Evolutionary conservation across 2,113 vertebrate genomes (phyloP).

Genomic region (Miniopterus natalensis): DNA sequence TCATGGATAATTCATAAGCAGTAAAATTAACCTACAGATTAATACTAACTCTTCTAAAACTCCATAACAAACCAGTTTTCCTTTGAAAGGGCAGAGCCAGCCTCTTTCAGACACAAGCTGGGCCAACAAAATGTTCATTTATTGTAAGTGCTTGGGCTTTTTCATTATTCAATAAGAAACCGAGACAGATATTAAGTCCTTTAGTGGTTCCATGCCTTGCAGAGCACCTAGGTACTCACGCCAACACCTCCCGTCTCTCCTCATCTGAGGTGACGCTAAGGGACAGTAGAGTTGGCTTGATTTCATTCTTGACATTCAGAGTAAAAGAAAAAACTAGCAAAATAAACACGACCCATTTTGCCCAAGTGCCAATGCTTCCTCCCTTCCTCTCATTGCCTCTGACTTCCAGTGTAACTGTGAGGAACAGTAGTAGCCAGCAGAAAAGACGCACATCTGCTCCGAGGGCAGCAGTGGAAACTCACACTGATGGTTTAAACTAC

Average conservation of each 20-base stretch:
- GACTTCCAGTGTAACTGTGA: accelerated
- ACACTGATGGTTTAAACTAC: background rate
- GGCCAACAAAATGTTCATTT: background rate
- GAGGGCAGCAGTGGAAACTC: background rate
- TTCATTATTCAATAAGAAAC: background rate
- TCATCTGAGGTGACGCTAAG: background rate
- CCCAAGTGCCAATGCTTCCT: background rate
- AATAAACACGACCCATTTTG: background rate
- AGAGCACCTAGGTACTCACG: background rate
- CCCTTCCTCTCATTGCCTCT: background rate
- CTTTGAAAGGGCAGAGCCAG: background rate
- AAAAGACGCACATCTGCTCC: background rate
- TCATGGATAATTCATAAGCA: background rate
- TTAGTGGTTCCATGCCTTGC: background rate
- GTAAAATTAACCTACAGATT: background rate
- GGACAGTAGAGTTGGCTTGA: background rate
- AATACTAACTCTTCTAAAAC: background rate
- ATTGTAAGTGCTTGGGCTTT: background rate
- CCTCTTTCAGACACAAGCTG: background rate
- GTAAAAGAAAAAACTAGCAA: background rate
- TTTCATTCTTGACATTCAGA: background rate
- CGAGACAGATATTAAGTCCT: background rate
- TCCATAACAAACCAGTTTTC: background rate
- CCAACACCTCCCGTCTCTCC: background rate
- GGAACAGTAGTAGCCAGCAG: accelerated